These are phyloP conservation scores for Dasyornis broadbenti DNA, from an alignment of 2,113 vertebrate species.

Conservation along the genomic window DNA sequence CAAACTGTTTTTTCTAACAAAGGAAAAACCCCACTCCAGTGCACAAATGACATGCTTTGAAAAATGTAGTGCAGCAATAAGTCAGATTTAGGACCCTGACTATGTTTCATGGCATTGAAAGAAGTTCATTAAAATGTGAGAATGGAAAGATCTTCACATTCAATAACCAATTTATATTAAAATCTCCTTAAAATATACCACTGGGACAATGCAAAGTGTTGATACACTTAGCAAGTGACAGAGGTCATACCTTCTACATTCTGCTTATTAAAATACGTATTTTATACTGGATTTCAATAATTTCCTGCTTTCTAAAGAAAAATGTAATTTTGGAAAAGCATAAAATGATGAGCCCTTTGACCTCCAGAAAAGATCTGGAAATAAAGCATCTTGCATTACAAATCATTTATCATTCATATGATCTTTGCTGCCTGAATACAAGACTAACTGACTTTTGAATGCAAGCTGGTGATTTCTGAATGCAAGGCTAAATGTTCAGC, in stretches of 20 bases:
- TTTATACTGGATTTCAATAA: conserved; percentile 9
- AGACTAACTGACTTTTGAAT: conserved; percentile 41
- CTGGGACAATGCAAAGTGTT: not conserved
- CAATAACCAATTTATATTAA: not conserved
- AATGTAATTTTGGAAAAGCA: not conserved
- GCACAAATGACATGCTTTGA: not conserved
- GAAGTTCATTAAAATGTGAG: conserved; percentile 5
- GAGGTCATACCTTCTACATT: not conserved
- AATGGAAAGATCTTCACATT: not conserved
- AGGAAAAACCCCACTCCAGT: not conserved
- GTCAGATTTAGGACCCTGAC: not conserved
- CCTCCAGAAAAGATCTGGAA: not conserved
- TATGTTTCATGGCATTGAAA: not conserved
- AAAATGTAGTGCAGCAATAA: not conserved
- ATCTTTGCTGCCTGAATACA: conserved; percentile 45
- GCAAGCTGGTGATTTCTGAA: conserved; percentile 36
- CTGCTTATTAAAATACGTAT: not conserved
- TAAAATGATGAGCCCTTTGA: not conserved
- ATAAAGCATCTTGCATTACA: not conserved
- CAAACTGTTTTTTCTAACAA: not conserved
- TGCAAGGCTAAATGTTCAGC: conserved; percentile 31
- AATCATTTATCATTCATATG: conserved; percentile 43
- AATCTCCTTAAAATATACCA: not conserved
- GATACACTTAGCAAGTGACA: not conserved
- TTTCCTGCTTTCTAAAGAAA: conserved; percentile 14